These are phyloP conservation scores for Mustela nigripes DNA, from an alignment of 2,113 vertebrate species.

Conservation along the genomic window DNA sequence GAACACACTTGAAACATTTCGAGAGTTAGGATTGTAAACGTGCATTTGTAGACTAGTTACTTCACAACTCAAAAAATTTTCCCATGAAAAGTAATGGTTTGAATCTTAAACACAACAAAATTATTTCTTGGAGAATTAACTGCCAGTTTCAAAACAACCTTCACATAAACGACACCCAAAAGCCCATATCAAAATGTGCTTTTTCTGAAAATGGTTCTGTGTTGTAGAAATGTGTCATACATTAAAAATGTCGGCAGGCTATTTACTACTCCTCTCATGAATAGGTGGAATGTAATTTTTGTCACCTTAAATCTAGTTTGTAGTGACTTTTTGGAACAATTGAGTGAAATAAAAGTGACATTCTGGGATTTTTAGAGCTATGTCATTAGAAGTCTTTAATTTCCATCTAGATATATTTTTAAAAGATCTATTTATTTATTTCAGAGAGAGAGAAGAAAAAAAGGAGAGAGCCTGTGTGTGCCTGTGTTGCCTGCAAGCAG, in stretches of 20 bases:
- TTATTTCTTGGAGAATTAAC: conserved; percentile 64
- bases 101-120: conserved; percentile 51
- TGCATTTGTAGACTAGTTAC: not conserved
- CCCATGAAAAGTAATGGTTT: conserved; percentile 54
- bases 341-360: not conserved
- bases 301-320: not conserved
- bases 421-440: not conserved
- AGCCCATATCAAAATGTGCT: conserved; percentile 44
- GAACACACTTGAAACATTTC: not conserved
- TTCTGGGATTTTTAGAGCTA: not conserved
- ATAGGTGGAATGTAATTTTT: not conserved
- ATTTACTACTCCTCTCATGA: not conserved
- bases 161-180: conserved; percentile 35
- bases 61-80: conserved; percentile 55
- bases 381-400: not conserved
- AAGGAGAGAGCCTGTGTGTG: not conserved
- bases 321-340: not conserved
- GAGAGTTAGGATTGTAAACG: not conserved
- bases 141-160: conserved; percentile 11
- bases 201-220: not conserved
- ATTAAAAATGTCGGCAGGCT: not conserved
- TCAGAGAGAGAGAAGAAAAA: not conserved
- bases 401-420: not conserved
- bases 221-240: not conserved
- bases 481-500: not conserved